Base-by-base conservation (phyloP, 2,797 vertebrate species). In the Discoglossus pictus region DNA sequence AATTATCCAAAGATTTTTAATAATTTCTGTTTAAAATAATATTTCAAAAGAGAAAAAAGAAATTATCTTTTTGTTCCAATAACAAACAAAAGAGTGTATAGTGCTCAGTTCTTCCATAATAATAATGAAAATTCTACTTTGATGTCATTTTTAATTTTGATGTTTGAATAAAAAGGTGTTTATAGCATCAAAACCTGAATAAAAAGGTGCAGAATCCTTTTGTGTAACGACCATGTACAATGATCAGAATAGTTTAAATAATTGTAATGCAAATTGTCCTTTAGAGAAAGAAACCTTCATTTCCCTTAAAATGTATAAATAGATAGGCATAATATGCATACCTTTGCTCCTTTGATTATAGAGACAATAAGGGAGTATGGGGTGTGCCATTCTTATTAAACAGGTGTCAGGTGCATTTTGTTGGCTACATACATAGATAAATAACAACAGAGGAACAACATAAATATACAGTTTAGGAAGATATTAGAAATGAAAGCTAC, bases 91-190 rank as follows among this genome's bases (percentile, higher is more conserved):
- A 31, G 8, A 31, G 27, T 8, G 27, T 31, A 31, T 8, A 31
- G 8, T 4, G 27, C 27, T 4, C 44, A 47, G 18, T 3, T 8
- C 20, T 21, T 11, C 12, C 31, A 21, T 13, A 31, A 38, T 42
- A 31, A 36, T 8, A 7, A 50, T 44, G 17, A 15, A 23, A 51
- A 53, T 64, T 36, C 47, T 5, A 34, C 35, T 53, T 68, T 68
- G 56, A 68, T 52, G 18, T 34, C 12, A 38, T 46, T 46, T 24
- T n/a, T 68, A 24, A 38, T 47, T 54, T 47, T 61, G 21, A 69
- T 62, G 40, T 47, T 10, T 13, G 12, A 25, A 61, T 9, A 53
- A 53, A 31, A 31, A 31, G 27, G 27, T 31, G 27, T 31, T 31
- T 31, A 31, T n/a, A n/a, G n/a, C n/a, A n/a, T n/a, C n/a, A n/a